Percentiles rank a stretch among this genome's conserved stretches.
Conservation (phyloP, 2,888 invertebrate genomes). For the Torymus auratus region DNA sequence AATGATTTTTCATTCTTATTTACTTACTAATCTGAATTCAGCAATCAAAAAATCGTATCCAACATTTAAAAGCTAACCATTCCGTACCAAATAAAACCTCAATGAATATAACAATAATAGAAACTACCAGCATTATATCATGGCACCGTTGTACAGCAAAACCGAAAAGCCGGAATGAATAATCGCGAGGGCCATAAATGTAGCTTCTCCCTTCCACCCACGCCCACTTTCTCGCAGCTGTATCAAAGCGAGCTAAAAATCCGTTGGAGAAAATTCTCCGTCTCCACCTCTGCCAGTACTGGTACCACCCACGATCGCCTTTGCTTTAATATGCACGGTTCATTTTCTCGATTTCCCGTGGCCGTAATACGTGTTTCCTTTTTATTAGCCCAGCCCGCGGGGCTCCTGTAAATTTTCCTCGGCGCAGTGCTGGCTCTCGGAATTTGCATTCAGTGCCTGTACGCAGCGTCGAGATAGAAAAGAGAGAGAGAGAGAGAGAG, state of each 20-base stretch:
- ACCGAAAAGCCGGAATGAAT: not conserved
- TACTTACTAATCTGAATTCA: too few relatives aligned
- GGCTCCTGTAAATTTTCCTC: slow-evolving; percentile 52
- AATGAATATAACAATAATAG: too few relatives aligned
- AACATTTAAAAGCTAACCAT: too few relatives aligned
- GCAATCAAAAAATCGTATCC: too few relatives aligned
- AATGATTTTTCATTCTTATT: too few relatives aligned
- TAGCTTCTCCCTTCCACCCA: too few relatives aligned
- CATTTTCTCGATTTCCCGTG: slow-evolving; percentile 55
- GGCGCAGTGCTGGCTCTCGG: not conserved
- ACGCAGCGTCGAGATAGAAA: slow-evolving; percentile 37
- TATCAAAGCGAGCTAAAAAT: slow-evolving; percentile 17
- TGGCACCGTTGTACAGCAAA: not conserved
- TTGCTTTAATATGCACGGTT: slow-evolving; percentile 55
- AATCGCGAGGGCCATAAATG: not conserved
- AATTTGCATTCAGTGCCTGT: slow-evolving; percentile 52
- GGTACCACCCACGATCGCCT: slow-evolving; percentile 35
- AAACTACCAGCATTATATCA: too few relatives aligned
- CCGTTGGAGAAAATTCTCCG: slow-evolving; percentile 29
- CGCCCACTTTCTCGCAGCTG: not conserved
- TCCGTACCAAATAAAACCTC: too few relatives aligned
- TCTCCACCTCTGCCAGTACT: not conserved
- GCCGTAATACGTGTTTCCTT: slow-evolving; percentile 54
- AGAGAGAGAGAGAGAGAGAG: slow-evolving; percentile 9
- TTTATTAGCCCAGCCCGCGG: slow-evolving; percentile 45